Conservation (phyloP, 2,888 invertebrate genomes). For the Cephalotes varians region DNA sequence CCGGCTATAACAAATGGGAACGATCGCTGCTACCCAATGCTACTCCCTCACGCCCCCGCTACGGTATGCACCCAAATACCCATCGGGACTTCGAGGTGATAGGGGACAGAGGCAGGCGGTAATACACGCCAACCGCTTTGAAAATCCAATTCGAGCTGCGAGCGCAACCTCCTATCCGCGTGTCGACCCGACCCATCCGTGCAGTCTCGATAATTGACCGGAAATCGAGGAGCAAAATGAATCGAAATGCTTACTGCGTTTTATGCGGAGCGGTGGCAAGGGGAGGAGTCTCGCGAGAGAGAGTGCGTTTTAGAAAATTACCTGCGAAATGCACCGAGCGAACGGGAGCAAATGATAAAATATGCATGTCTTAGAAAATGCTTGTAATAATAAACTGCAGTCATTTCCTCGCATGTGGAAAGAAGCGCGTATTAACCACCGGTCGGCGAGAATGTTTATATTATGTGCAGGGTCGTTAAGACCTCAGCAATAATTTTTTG, state of each 20-base stretch:
- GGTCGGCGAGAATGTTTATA: constrained; percentile 13
- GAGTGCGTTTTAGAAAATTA: constrained; percentile 24
- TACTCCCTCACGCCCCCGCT: constrained; percentile 6
- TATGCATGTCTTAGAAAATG: background rate
- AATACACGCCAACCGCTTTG: constrained; percentile 59
- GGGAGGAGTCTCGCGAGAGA: constrained; percentile 14
- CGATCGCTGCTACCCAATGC: constrained; percentile 55
- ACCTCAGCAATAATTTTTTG: constrained; percentile 10
- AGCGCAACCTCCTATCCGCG: constrained; percentile 54
- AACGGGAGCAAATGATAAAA: background rate
- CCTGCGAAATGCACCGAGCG: background rate
- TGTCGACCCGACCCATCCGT: constrained; percentile 38
- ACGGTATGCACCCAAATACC: constrained; percentile 14
- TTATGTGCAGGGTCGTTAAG: constrained; percentile 19
- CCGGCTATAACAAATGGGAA: constrained; percentile 79
- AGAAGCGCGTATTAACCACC: constrained; percentile 10
- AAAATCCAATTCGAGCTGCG: constrained; percentile 71
- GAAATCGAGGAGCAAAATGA: constrained; percentile 77
- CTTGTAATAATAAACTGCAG: constrained; percentile 14
- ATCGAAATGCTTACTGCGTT: constrained; percentile 65
- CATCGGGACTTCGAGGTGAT: constrained; percentile 47
- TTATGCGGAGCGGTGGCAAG: constrained; percentile 25
- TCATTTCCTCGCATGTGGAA: background rate
- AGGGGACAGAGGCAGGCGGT: constrained; percentile 36
- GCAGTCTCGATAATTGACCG: constrained; percentile 72